Evolutionary conservation across 2,113 vertebrate species (phyloP).

Genomic region (Grus americana): DNA sequence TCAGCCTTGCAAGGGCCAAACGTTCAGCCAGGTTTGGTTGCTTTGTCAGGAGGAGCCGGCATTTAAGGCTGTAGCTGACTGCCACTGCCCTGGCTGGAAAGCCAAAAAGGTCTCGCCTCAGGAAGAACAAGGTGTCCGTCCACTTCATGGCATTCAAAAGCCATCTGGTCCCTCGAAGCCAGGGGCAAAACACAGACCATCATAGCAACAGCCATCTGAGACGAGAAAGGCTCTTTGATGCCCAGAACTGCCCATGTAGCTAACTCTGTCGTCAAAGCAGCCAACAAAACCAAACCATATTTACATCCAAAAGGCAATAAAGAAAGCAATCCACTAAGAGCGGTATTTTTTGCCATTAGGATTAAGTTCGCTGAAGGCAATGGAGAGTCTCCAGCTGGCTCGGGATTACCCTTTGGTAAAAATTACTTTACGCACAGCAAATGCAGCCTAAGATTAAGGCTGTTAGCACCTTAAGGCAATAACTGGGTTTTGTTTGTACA

Average conservation of each 20-base stretch:
- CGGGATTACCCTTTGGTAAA: background rate
- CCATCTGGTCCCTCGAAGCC: background rate
- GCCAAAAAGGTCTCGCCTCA: background rate
- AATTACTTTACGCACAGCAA: slow-evolving; percentile 23
- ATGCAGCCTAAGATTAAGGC: slow-evolving; percentile 11
- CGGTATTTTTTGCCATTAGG: background rate
- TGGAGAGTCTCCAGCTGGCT: slow-evolving; percentile 53
- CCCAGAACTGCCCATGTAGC: background rate
- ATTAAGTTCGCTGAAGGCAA: background rate
- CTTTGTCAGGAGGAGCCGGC: background rate
- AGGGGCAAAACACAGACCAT: background rate
- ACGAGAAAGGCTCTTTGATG: background rate
- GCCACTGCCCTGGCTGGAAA: background rate
- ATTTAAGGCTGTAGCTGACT: background rate
- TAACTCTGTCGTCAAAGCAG: background rate
- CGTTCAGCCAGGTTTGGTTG: background rate
- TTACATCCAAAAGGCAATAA: slow-evolving; percentile 8
- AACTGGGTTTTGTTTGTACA: slow-evolving; percentile 32
- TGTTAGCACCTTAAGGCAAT: slow-evolving; percentile 43
- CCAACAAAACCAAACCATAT: background rate
- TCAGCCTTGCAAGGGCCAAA: background rate
- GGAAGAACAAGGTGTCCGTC: background rate
- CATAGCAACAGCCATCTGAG: background rate
- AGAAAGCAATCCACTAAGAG: slow-evolving; percentile 1
- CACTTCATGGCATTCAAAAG: background rate